Conservation (phyloP, 1,140 invertebrate species). For the Lepidotrigona ventralis region DNA sequence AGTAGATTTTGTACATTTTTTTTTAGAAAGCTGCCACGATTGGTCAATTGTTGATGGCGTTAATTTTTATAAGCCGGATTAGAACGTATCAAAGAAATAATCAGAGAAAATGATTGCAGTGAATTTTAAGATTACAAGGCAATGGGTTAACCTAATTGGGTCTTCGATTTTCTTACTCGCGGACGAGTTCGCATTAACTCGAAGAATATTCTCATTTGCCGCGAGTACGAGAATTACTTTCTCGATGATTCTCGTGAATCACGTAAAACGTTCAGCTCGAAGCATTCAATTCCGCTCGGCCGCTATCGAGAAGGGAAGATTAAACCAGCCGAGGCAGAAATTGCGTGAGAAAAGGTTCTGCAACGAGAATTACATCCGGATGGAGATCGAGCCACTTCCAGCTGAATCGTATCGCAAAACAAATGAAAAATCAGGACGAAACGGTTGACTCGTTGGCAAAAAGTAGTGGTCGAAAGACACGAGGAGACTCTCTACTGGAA, state of each 20-base stretch:
- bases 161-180: neutral
- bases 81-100: neutral
- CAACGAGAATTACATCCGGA: neutral
- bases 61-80: neutral
- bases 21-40: neutral
- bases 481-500: neutral
- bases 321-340: neutral
- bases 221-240: neutral
- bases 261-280: neutral
- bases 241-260: neutral
- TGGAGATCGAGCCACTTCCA: neutral
- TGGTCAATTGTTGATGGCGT: neutral
- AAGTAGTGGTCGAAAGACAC: neutral
- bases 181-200: neutral
- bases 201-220: neutral
- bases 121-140: neutral
- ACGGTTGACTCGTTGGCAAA: neutral
- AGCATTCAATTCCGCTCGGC: neutral
- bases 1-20: neutral
- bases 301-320: neutral
- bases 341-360: neutral
- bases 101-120: neutral
- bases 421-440: neutral
- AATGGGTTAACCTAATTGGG: neutral
- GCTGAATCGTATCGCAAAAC: constrained; percentile 1